A percentile compares a stretch with the other conserved stretches of the same genome.
Conservation (phyloP, 2,888 invertebrate genomes). For the Lepidocyrtinus sp. region DNA sequence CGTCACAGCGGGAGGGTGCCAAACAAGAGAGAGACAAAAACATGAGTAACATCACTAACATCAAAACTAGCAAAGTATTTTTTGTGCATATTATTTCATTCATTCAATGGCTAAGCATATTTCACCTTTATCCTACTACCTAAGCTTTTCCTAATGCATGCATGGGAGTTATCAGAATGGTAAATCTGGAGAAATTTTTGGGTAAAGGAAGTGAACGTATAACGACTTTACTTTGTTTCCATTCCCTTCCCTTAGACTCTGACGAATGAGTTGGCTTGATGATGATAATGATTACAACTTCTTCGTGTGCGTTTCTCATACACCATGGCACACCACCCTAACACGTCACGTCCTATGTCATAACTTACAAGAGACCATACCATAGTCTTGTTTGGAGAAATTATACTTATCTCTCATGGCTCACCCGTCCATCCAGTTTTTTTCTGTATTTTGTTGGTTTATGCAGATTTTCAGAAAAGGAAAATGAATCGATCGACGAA, state of each 20-base stretch:
- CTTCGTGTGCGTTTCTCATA: too few relatives aligned
- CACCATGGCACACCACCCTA: too few relatives aligned
- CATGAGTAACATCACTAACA: background rate
- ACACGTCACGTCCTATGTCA: too few relatives aligned
- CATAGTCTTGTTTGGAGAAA: too few relatives aligned
- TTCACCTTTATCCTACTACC: slow-evolving; percentile 5
- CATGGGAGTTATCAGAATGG: too few relatives aligned
- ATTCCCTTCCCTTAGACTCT: too few relatives aligned
- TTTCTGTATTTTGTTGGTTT: background rate
- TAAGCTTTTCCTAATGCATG: too few relatives aligned
- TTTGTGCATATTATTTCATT: slow-evolving; percentile 6
- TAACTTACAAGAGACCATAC: too few relatives aligned
- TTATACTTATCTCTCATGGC: background rate
- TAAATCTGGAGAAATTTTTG: slow-evolving; percentile 9
- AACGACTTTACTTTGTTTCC: slow-evolving; percentile 10
- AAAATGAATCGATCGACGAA: slow-evolving; percentile 40
- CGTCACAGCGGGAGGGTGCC: slow-evolving; percentile 48
- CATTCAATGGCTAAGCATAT: too few relatives aligned
- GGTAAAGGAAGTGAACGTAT: background rate
- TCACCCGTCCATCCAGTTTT: background rate
- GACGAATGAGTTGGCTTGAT: background rate
- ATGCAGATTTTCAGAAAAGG: slow-evolving; percentile 35
- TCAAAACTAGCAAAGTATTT: background rate
- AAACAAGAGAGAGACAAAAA: slow-evolving; percentile 6
- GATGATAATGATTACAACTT: background rate